phyloP scores from a whole-genome alignment of 2,797 vertebrate genomes.

The Cynodonichthys magdalenae region DNA sequence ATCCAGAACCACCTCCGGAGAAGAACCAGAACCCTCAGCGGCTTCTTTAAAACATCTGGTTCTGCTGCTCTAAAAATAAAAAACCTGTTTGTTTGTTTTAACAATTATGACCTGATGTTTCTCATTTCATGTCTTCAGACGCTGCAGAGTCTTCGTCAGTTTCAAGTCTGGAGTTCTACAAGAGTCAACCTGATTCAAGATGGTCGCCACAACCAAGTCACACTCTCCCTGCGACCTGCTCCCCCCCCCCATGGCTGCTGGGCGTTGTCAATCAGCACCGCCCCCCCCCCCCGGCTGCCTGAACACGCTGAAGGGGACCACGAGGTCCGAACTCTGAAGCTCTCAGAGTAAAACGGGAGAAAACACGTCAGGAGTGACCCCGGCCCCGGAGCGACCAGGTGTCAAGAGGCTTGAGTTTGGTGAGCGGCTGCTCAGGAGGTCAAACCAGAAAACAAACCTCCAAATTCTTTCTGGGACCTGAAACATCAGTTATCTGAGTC shows the following conservation, averaged over 20 bases:
- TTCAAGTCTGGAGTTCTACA: conserved; percentile 29
- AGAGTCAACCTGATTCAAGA: neutral
- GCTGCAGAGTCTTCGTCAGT: conserved; percentile 73
- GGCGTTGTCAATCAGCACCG: conserved; percentile 77
- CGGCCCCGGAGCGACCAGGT: conserved; percentile 62
- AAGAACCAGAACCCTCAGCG: conserved; percentile 66
- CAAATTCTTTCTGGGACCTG: conserved; percentile 20
- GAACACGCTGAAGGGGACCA: conserved; percentile 59
- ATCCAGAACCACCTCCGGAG: conserved; percentile 29
- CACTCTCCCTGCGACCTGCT: conserved; percentile 45
- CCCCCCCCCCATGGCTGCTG: conserved; percentile 71
- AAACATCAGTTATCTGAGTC: too few species aligned
- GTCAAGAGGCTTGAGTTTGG: conserved; percentile 47
- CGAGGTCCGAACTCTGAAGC: conserved; percentile 40
- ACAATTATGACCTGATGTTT: conserved; percentile 79
- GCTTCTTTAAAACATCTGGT: conserved; percentile 78
- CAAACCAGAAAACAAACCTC: conserved; percentile 32
- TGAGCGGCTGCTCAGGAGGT: conserved; percentile 20
- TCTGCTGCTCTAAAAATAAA: conserved; percentile 72
- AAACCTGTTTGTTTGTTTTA: conserved; percentile 77
- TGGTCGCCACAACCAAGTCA: conserved; percentile 16
- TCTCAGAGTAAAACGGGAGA: conserved; percentile 40
- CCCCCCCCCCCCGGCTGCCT: conserved; percentile 45
- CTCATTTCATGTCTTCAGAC: conserved; percentile 78
- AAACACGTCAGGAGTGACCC: conserved; percentile 52